Evolutionary conservation across 2,113 vertebrate genomes (phyloP), one percentile per base, ranked within the genome.

Genomic region (Capreolus pygargus): DNA sequence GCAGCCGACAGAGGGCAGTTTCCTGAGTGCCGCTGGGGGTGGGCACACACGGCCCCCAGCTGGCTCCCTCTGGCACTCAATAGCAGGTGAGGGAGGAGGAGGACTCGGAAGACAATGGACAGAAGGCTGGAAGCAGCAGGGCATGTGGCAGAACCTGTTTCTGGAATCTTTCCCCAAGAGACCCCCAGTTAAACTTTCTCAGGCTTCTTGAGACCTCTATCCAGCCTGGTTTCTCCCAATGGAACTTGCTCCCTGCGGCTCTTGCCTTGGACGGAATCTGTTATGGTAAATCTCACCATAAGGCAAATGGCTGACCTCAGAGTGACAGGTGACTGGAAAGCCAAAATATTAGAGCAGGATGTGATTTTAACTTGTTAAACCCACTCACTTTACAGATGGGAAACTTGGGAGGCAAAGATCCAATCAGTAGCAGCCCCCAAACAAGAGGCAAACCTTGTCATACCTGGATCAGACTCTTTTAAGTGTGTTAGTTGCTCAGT

Each of bases 1-100:
- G 28, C 14, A 4, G 9, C 17, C 6, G 1, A 9, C 12, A 15
- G 39, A 27, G 0, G 4, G 55, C 0, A 12, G 45, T 76, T 28
- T n/a, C 52, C 33, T 2, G 28, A 30, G 39, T 0, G 2, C 70
- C 67, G 12, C 4, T 0, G 6, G n/a, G 1, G 43, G 45, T n/a
- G 33, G 19, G 81, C 13, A 1, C 1, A 2, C 33, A 43, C 43
- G 43, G 43, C 43, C 43, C 43, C 74, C 7, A 12, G 33, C n/a
- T 0, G 5, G 12, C 67, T 86, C 15, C 2, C 10, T 15, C 12
- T 9, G 94, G 30, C 15, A 2, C 67, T 33, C 54, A 50, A 52
- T 79, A 47, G 85, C 52, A 4, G 52, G 52, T 0, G 16, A 58
- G 1, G 11, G 33, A 52, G 84, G 55, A 45, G 3, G 2, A 12